Conservation (phyloP, 2,113 vertebrate genomes). For the Myodes glareolus region DNA sequence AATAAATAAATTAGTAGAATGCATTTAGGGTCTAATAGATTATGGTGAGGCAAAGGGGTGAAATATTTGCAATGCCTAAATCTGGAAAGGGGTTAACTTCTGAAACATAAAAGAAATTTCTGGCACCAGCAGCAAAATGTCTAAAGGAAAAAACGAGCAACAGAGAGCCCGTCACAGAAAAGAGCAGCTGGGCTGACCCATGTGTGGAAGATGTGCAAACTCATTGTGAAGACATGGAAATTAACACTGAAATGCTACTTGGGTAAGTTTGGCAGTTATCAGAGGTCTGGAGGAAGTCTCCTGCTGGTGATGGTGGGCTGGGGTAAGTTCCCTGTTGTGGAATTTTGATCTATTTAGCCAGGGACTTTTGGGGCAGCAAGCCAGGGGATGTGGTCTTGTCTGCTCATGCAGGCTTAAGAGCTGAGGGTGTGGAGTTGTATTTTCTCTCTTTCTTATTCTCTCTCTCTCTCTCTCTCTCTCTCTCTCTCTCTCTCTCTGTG, state of each 20-base stretch:
- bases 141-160: not conserved
- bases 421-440: no score
- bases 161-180: not conserved
- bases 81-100: not conserved
- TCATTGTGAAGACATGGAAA: not conserved
- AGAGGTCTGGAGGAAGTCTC: not conserved
- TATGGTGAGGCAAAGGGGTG: not conserved
- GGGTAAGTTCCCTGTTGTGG: not conserved
- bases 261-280: not conserved
- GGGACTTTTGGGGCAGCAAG: no score
- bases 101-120: not conserved
- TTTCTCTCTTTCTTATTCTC: no score
- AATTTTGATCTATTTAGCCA: no score
- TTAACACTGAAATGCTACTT: not conserved
- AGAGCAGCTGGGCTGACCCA: not conserved
- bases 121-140: not conserved
- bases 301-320: not conserved
- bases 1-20: not conserved
- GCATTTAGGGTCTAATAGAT: not conserved
- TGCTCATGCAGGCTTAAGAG: no score
- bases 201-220: not conserved
- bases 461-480: no score
- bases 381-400: no score
- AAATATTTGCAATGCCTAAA: not conserved
- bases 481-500: no score